A percentile compares a stretch with the other conserved stretches of the same genome.
These are phyloP conservation scores for Pseudeuparius sepicola DNA, from an alignment of 2,888 invertebrate genomes.

Conservation along the genomic window DNA sequence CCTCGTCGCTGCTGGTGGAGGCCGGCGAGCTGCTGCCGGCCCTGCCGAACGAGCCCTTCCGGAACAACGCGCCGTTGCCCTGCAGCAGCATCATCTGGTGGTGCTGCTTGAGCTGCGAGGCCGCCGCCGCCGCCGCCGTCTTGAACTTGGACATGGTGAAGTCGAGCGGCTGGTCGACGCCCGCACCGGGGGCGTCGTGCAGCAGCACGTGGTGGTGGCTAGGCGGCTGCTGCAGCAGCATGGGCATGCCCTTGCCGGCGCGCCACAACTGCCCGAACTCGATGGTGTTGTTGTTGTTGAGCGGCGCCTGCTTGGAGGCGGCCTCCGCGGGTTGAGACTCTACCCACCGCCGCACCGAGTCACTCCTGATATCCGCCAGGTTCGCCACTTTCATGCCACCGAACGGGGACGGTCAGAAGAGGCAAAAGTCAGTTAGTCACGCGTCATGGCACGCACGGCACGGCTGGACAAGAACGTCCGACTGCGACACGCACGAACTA, in stretches of 20 bases:
- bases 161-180: conserved; percentile 57
- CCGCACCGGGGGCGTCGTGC: conserved; percentile 29
- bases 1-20: conserved; percentile 40
- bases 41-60: conserved; percentile 34
- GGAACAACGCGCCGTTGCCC: conserved; percentile 37
- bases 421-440: too few species aligned
- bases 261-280: conserved; percentile 36
- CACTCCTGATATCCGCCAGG: conserved; percentile 51
- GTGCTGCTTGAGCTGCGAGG: conserved; percentile 36
- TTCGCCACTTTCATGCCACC: conserved; percentile 38
- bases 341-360: conserved; percentile 50
- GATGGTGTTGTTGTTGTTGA: conserved; percentile 43
- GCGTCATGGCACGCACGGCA: too few species aligned
- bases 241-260: conserved; percentile 45
- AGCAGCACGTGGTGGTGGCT: conserved; percentile 41
- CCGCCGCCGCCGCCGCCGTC: conserved; percentile 33
- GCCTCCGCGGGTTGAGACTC: conserved; percentile 41
- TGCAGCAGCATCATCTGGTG: conserved; percentile 39
- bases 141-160: conserved; percentile 58
- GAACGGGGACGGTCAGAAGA: too few species aligned
- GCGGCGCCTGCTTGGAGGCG: conserved; percentile 38
- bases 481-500: too few species aligned
- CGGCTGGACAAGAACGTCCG: too few species aligned
- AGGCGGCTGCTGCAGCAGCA: conserved; percentile 47
- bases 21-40: conserved; percentile 35